phyloP scores from a whole-genome alignment of 2,888 invertebrate species.

The Drosophila robusta region DNA sequence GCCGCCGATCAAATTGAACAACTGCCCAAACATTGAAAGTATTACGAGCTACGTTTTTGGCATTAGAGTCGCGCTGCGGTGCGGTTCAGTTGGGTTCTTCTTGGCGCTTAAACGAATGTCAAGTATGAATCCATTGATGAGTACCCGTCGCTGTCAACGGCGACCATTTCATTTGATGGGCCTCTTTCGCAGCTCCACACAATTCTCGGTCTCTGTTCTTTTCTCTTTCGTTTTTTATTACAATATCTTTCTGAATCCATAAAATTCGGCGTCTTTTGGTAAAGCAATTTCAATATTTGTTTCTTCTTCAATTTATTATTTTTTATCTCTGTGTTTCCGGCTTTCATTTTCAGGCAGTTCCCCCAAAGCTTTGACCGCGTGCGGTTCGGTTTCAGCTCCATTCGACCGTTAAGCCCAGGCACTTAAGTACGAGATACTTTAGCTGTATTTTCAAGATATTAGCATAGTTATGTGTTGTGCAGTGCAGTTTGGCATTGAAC shows the following conservation, averaged over 20 bases:
- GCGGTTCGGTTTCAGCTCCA: slow-evolving; percentile 46
- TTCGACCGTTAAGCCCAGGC: slow-evolving; percentile 1
- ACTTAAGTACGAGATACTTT: slow-evolving; percentile 17
- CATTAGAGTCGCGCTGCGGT: slow-evolving; percentile 31
- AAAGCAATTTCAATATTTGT: slow-evolving; percentile 49
- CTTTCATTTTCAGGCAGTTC: slow-evolving; percentile 64
- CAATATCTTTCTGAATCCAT: slow-evolving; percentile 47
- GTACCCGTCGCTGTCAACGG: slow-evolving; percentile 46
- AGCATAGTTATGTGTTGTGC: slow-evolving; percentile 21
- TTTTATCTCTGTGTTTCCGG: slow-evolving; percentile 40
- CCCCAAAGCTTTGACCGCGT: slow-evolving; percentile 56
- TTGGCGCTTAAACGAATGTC: slow-evolving; percentile 74
- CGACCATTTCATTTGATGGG: slow-evolving; percentile 57
- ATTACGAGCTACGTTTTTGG: slow-evolving; percentile 56
- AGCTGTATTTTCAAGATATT: slow-evolving; percentile 15
- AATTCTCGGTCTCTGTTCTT: slow-evolving; percentile 11
- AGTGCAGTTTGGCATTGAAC: slow-evolving; percentile 65
- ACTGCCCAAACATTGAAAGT: slow-evolving; percentile 56
- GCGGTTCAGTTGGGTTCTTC: slow-evolving; percentile 22
- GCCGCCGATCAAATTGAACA: slow-evolving; percentile 62
- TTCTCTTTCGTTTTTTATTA: slow-evolving; percentile 44
- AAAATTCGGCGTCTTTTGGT: slow-evolving; percentile 52
- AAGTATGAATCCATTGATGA: slow-evolving; percentile 82
- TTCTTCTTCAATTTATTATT: slow-evolving; percentile 9
- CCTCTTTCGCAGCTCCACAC: slow-evolving; percentile 23